Conservation (phyloP, 2,797 vertebrate genomes). For the Esox masquinongy region DNA sequence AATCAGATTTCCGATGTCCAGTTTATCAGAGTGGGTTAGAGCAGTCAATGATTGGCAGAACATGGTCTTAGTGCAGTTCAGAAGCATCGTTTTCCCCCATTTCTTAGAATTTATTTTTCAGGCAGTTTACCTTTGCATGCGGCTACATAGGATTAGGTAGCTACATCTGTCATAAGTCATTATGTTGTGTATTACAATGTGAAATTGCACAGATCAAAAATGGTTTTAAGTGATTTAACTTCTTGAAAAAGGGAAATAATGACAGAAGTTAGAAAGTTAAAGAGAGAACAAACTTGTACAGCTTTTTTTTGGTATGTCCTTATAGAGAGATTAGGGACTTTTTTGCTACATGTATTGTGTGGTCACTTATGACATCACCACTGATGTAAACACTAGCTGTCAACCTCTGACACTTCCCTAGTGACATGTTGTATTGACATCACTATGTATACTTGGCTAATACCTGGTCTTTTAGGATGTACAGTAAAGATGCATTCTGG, state of each 20-base stretch:
- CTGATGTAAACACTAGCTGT: conserved; percentile 40
- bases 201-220: conserved; percentile 60
- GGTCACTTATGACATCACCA: conserved; percentile 33
- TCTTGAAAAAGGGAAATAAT: conserved; percentile 47
- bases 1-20: conserved; percentile 12
- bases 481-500: neutral
- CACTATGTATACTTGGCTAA: conserved; percentile 20
- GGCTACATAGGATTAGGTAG: conserved; percentile 21
- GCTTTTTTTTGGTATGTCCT: conserved; percentile 53
- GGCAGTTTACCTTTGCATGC: conserved; percentile 44
- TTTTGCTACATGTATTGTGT: conserved; percentile 29
- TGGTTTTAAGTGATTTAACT: conserved; percentile 16
- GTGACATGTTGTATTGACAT: conserved; percentile 30
- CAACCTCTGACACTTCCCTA: conserved; percentile 43
- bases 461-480: conserved; percentile 3
- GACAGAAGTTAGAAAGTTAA: conserved; percentile 27
- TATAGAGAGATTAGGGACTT: conserved; percentile 44
- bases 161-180: conserved; percentile 46
- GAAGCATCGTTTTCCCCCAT: conserved; percentile 5
- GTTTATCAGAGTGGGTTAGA: conserved; percentile 2
- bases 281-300: conserved; percentile 54
- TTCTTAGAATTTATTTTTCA: conserved; percentile 3
- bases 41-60: neutral
- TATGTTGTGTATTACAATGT: conserved; percentile 61
- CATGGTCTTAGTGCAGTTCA: neutral